Conservation (phyloP, 1,140 invertebrate species). For the Brachionus calyciflorus region DNA sequence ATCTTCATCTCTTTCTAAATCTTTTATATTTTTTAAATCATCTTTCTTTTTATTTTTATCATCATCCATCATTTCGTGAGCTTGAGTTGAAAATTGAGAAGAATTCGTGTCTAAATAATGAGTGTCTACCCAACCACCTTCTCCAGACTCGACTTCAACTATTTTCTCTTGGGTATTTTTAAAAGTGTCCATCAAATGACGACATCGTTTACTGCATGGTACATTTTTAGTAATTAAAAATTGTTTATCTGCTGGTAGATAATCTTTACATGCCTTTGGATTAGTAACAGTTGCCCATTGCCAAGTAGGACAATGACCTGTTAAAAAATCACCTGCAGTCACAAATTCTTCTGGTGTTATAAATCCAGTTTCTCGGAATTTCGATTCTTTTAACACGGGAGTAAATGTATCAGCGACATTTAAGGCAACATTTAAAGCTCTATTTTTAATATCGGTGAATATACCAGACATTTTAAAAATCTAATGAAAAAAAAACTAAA, state of each 20-base stretch:
- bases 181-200: conserved; percentile 52
- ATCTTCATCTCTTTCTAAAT: conserved; percentile 35
- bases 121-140: conserved; percentile 96
- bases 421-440: conserved; percentile 66
- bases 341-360: conserved; percentile 86
- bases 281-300: conserved; percentile 89
- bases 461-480: conserved; percentile 39
- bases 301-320: conserved; percentile 99
- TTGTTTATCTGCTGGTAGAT: conserved; percentile 91
- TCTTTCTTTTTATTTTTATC: conserved; percentile 16
- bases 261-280: conserved; percentile 70
- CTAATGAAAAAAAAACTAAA: neutral
- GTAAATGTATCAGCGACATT: conserved; percentile 92
- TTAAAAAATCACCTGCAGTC: conserved; percentile 92
- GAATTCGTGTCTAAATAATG: conserved; percentile 71
- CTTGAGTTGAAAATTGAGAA: conserved; percentile 51
- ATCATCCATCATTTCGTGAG: conserved; percentile 22
- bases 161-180: conserved; percentile 61
- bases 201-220: conserved; percentile 49
- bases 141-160: conserved; percentile 82
- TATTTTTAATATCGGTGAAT: conserved; percentile 42
- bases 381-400: conserved; percentile 95
- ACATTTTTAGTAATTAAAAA: conserved; percentile 91
- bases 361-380: conserved; percentile 96
- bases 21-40: conserved; percentile 14